Conservation (phyloP, 2,797 vertebrate species). For the Stomatorhinus walkeri region DNA sequence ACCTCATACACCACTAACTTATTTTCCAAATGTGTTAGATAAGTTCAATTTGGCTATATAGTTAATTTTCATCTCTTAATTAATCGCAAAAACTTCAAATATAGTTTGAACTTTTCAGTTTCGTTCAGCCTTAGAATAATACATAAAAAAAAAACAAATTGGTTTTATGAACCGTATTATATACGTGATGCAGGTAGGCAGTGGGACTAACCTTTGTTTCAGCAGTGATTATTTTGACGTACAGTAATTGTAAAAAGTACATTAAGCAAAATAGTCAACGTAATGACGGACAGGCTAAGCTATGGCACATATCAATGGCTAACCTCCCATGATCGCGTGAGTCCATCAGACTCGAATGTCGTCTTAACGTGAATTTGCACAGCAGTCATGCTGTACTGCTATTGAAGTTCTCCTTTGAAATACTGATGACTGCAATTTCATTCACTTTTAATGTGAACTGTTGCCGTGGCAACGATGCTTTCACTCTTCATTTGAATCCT, state of each 20-base stretch:
- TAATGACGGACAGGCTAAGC: not conserved
- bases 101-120: not conserved
- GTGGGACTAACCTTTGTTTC: not conserved
- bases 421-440: not conserved
- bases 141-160: not conserved
- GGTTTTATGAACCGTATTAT: not conserved
- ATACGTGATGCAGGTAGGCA: not conserved
- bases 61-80: not conserved
- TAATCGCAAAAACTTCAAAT: not conserved
- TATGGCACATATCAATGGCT: not conserved
- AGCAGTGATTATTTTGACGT: not conserved
- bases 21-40: not conserved
- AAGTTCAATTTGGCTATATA: not conserved
- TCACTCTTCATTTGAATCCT: not conserved
- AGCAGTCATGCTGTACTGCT: not conserved
- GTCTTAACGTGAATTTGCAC: not conserved
- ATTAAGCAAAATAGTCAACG: not conserved
- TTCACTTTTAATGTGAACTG: not conserved
- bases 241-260: not conserved
- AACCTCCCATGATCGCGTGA: not conserved
- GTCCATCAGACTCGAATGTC: not conserved
- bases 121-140: not conserved
- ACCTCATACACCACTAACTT: not conserved
- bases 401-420: not conserved
- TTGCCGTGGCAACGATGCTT: not conserved